Conservation (phyloP, 2,888 invertebrate species). For the Machimus rusticus region DNA sequence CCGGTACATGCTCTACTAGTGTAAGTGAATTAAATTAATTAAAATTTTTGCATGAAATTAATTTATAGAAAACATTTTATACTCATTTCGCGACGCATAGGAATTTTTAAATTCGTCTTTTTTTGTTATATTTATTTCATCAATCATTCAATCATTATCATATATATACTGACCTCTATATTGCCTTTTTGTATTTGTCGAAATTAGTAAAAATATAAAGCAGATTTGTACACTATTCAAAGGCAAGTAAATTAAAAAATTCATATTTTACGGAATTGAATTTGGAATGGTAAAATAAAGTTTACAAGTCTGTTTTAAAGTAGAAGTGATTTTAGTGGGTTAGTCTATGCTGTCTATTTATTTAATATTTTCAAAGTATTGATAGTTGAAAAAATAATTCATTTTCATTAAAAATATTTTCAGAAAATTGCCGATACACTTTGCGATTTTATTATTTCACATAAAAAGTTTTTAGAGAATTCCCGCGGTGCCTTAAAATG, state of each 20-base stretch:
- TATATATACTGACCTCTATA: neutral
- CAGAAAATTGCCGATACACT: too few relatives aligned
- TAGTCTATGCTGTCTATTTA: neutral
- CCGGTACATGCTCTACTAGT: neutral
- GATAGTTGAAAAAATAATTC: neutral
- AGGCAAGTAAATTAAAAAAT: neutral
- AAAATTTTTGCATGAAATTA: neutral
- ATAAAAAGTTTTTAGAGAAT: neutral
- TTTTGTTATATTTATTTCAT: too few relatives aligned
- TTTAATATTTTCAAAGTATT: neutral
- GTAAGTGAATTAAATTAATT: neutral
- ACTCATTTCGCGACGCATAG: neutral
- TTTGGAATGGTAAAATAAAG: too few relatives aligned
- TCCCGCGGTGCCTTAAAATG: too few relatives aligned
- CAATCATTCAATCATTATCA: neutral
- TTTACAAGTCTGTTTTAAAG: neutral
- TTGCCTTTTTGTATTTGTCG: neutral
- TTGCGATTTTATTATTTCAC: neutral
- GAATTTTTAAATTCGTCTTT: neutral
- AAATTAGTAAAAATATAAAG: neutral
- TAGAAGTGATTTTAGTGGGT: neutral
- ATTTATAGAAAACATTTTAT: neutral
- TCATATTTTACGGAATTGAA: neutral
- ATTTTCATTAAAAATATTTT: neutral
- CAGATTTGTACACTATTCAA: neutral